These are phyloP conservation scores for Heliothis subflexa DNA, from an alignment of 1,140 invertebrate genomes.

Conservation along the genomic window DNA sequence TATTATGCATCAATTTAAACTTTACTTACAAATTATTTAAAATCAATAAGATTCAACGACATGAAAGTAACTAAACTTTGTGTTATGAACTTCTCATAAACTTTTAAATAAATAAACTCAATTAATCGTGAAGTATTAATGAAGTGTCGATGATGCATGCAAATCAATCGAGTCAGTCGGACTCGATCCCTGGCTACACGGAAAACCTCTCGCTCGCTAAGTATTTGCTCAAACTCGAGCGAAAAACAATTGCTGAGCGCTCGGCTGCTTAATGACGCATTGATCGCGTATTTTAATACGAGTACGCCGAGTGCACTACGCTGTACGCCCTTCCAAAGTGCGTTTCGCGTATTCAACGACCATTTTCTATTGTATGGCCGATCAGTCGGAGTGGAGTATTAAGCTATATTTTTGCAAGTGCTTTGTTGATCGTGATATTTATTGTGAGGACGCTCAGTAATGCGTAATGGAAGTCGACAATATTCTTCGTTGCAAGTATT, in stretches of 20 bases:
- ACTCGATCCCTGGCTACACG: neutral
- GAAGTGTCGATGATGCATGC: neutral
- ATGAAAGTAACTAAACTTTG: too few relatives aligned
- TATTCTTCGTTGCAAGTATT: too few relatives aligned
- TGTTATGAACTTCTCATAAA: too few relatives aligned
- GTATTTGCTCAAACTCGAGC: constrained; percentile 20
- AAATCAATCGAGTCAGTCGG: neutral
- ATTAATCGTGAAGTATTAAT: neutral
- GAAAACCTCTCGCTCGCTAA: constrained; percentile 5
- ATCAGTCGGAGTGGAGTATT: too few relatives aligned
- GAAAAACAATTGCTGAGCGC: constrained; percentile 20
- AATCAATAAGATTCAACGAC: too few relatives aligned
- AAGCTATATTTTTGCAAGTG: too few relatives aligned
- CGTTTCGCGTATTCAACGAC: neutral
- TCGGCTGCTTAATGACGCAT: constrained; percentile 13
- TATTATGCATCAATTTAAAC: too few relatives aligned
- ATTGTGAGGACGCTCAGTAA: too few relatives aligned
- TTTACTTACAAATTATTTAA: too few relatives aligned
- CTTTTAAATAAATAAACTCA: too few relatives aligned
- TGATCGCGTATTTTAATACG: constrained; percentile 24
- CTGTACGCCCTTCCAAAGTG: neutral
- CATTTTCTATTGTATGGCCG: constrained; percentile 9
- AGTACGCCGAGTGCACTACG: constrained; percentile 21
- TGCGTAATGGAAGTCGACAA: too few relatives aligned
- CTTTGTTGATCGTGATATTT: too few relatives aligned